These are phyloP conservation scores for Lasius platythorax DNA, from an alignment of 2,888 invertebrate species.

Conservation along the genomic window DNA sequence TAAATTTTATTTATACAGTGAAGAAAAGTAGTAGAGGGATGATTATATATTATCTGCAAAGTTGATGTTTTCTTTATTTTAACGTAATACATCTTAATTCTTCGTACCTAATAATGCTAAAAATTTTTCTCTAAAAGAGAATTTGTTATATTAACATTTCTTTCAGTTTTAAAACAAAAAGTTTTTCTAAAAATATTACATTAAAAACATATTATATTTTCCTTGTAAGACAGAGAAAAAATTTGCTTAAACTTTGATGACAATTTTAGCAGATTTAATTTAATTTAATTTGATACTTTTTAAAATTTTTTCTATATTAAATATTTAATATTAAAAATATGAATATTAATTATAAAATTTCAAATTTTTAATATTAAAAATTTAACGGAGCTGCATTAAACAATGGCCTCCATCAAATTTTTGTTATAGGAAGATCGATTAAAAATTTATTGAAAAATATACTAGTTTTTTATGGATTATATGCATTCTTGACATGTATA, in stretches of 20 bases:
- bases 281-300: background rate
- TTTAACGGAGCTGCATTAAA: background rate
- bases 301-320: background rate
- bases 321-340: slow-evolving; percentile 15
- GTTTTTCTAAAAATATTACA: background rate
- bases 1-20: background rate
- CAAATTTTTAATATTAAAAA: background rate
- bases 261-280: background rate
- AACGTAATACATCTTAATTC: background rate
- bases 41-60: slow-evolving; percentile 2
- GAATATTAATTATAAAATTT: background rate
- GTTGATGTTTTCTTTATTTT: background rate
- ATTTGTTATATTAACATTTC: background rate
- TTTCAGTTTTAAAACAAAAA: background rate
- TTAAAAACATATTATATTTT: background rate
- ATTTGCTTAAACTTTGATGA: background rate
- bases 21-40: background rate
- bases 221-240: background rate
- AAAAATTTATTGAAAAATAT: background rate
- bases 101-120: background rate
- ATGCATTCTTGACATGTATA: background rate
- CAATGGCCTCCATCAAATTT: background rate
- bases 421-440: background rate
- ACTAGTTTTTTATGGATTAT: background rate
- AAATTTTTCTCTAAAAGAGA: background rate